phyloP scores from a whole-genome alignment of 2,113 vertebrate species.

The Malaclemys terrapin region DNA sequence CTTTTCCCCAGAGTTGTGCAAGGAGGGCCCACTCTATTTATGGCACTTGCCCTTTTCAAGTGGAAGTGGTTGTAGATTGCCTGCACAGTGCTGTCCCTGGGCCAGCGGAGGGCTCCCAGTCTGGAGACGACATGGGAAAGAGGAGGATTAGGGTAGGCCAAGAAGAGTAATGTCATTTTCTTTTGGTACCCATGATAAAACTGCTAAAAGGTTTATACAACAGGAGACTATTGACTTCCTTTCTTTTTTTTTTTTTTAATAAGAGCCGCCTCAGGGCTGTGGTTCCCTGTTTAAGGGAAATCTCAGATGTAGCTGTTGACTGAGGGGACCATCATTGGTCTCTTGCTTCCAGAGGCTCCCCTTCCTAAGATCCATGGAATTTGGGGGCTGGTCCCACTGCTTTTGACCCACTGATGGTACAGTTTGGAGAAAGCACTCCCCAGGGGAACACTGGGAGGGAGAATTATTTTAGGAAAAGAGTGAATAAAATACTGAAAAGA shows the following conservation, averaged over 20 bases:
- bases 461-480: neutral
- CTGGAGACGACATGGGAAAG: neutral
- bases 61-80: neutral
- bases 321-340: too few relatives aligned
- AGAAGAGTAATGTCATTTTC: too few relatives aligned
- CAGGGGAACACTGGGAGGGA: neutral
- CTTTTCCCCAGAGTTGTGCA: rapidly evolving
- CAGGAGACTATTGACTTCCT: neutral
- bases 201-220: too few relatives aligned
- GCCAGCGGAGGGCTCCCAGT: neutral
- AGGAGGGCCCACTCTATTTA: neutral
- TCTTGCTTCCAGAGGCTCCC: neutral
- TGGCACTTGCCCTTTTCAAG: rapidly evolving
- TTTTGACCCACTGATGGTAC: neutral
- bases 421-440: neutral
- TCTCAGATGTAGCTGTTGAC: neutral
- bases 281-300: neutral
- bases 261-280: neutral
- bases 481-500: neutral
- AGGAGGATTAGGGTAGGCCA: too few relatives aligned
- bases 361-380: neutral
- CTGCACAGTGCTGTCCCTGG: neutral
- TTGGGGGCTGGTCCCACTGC: neutral
- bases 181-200: too few relatives aligned
- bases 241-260: neutral